Base-by-base conservation (phyloP, 2,888 invertebrate genomes). In the Aspidiotus destructor region DNA sequence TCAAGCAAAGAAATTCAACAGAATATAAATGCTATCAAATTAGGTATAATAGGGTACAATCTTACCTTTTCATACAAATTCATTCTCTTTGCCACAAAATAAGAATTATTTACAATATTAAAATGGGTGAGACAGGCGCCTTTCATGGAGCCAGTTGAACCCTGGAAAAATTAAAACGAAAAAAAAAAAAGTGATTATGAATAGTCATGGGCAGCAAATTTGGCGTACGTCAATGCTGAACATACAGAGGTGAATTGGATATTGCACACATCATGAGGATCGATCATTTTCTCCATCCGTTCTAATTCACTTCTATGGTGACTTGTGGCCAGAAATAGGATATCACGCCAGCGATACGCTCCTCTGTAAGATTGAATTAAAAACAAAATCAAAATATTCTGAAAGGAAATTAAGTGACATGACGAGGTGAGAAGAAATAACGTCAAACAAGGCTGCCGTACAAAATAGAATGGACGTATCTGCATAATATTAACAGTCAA, bases 61-160 rank as follows among this genome's bases (percentile, higher is more conserved):
- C 62, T 2, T 71, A 71, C 70, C 68, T 71, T 70, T 54, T 71
- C 70, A 16, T 10, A 54, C 6, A 70, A 10, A 7, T 44, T 10
- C 41, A 80, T 73, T 16, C 81, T 75, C 41, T 75, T 78, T 0
- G 85, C 87, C 68, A 85, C 79, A 73, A 83, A 82, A 74, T 82
- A 83, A 8, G 86, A 82, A 76, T 92, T 92, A 77, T 94, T 93
- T 3, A 89, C 80, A 16, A 88, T 79, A 71, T 83, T 83, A 74
- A 84, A 84, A 75, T 94, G 92, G 2, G 84, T 83, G 0, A 89
- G 74, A 0, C 84, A 75, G 0, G 86, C 83, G 2, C 88, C 92
- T 77, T 93, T 93, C 0, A 92, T 89, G 53, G 78, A 76, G n/a
- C 87, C 86, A 0, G 92, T 90, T 0, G 89, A 89, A 16, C 89